Evolutionary conservation across 2,797 vertebrate genomes (phyloP).

Genomic region (Clamator glandarius): DNA sequence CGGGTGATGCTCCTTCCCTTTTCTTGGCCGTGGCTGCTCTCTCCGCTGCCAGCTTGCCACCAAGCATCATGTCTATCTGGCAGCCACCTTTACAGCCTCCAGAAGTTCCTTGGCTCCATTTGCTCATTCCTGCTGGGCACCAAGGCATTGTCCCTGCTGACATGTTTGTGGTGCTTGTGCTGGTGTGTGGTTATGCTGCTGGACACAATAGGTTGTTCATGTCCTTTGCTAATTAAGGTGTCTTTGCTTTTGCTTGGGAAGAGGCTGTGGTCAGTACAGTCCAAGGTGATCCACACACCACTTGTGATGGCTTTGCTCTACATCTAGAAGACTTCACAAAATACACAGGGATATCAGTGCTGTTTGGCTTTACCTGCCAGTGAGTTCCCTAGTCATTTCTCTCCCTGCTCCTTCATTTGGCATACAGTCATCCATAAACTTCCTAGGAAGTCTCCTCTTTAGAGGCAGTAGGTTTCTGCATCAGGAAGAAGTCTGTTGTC

Average conservation of each 20-base stretch:
- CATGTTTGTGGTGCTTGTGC: neutral
- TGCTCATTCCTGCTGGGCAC: neutral
- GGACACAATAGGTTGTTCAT: neutral
- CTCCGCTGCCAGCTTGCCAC: neutral
- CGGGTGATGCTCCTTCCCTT: neutral
- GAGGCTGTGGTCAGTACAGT: neutral
- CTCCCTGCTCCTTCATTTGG: neutral
- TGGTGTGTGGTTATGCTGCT: neutral
- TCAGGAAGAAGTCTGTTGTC: neutral
- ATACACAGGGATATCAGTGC: neutral
- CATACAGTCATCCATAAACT: neutral
- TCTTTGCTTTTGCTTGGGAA: neutral
- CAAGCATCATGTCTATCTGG: neutral
- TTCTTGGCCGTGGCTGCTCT: neutral
- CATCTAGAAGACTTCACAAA: neutral
- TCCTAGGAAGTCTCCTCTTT: neutral
- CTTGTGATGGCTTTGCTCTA: neutral
- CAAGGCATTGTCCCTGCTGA: neutral
- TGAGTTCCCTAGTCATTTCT: neutral
- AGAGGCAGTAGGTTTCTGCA: neutral
- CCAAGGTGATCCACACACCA: rapidly evolving
- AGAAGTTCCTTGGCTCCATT: neutral
- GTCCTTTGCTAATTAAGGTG: neutral
- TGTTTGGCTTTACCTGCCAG: neutral
- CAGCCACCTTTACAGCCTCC: neutral